A percentile compares a stretch with the other conserved stretches of the same genome.
phyloP scores from a whole-genome alignment of 1,140 invertebrate genomes.

The Eueides isabella region DNA sequence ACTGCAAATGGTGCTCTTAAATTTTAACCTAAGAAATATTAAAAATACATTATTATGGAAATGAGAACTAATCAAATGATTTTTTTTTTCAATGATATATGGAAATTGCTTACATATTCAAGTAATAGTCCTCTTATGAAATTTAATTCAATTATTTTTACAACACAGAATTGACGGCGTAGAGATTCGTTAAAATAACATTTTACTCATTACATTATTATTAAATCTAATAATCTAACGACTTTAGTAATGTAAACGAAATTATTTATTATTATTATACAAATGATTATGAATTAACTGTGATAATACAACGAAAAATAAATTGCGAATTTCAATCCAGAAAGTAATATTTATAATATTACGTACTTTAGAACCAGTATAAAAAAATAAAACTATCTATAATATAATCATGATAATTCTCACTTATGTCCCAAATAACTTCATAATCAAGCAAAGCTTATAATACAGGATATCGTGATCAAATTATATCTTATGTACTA shows the following conservation, averaged over 20 bases:
- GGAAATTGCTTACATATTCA: constrained; percentile 54
- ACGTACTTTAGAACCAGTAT: not conserved
- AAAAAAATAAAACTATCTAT: not conserved
- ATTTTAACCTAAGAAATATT: constrained; percentile 3
- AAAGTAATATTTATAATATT: not conserved
- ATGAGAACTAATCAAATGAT: constrained; percentile 10
- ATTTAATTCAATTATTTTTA: constrained; percentile 67
- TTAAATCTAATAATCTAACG: constrained; percentile 63
- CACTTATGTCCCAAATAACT: constrained; percentile 71
- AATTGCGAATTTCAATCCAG: not conserved
- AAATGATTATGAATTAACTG: constrained; percentile 2
- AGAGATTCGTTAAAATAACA: constrained; percentile 76
- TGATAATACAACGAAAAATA: not conserved
- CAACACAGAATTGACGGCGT: constrained; percentile 79
- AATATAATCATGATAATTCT: constrained; percentile 64
- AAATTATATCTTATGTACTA: constrained; percentile 11
- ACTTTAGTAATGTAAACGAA: constrained; percentile 39
- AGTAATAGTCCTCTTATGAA: constrained; percentile 44
- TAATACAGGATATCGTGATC: constrained; percentile 12
- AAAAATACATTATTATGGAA: constrained; percentile 27
- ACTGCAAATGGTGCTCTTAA: constrained; percentile 9
- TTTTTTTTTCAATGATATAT: constrained; percentile 23
- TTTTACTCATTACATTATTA: constrained; percentile 62
- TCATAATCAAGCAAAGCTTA: constrained; percentile 29
- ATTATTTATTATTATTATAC: constrained; percentile 34